phyloP scores from a whole-genome alignment of 2,888 invertebrate species.

The Trichopria drosophilae region DNA sequence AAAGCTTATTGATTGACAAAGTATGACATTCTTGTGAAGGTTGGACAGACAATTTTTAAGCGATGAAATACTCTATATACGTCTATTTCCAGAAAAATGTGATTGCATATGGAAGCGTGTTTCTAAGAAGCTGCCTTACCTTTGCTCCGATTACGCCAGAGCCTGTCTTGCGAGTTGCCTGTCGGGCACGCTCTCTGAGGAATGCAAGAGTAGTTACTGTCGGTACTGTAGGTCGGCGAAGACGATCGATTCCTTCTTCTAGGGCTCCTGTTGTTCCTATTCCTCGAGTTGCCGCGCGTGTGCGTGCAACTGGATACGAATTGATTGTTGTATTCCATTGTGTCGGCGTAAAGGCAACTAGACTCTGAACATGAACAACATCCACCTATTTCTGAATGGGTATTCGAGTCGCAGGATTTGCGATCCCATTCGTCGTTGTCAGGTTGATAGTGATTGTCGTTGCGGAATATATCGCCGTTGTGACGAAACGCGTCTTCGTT shows the following conservation, averaged over 20 bases:
- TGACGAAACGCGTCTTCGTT: conserved; percentile 53
- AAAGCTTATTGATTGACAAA: background rate
- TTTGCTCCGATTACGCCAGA: conserved; percentile 56
- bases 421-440: conserved; percentile 57
- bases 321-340: conserved; percentile 54
- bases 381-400: conserved; percentile 55
- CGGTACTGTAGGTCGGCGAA: conserved; percentile 55
- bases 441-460: conserved; percentile 50
- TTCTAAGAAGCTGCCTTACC: no score
- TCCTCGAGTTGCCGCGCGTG: conserved; percentile 46
- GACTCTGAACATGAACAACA: conserved; percentile 57
- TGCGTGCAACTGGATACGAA: conserved; percentile 47
- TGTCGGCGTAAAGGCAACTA: conserved; percentile 55
- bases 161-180: conserved; percentile 52
- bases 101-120: no score
- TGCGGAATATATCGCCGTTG: conserved; percentile 51
- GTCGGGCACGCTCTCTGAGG: conserved; percentile 52
- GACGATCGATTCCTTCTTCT: conserved; percentile 49
- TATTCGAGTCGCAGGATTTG: conserved; percentile 56
- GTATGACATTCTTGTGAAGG: no score
- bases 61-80: no score
- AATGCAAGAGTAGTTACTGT: conserved; percentile 56
- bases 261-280: conserved; percentile 51
- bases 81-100: no score
- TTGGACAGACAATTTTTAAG: no score